Evolutionary conservation across 2,797 vertebrate genomes (phyloP), one percentile per base, ranked within the genome.

Genomic region (Carapus acus): DNA sequence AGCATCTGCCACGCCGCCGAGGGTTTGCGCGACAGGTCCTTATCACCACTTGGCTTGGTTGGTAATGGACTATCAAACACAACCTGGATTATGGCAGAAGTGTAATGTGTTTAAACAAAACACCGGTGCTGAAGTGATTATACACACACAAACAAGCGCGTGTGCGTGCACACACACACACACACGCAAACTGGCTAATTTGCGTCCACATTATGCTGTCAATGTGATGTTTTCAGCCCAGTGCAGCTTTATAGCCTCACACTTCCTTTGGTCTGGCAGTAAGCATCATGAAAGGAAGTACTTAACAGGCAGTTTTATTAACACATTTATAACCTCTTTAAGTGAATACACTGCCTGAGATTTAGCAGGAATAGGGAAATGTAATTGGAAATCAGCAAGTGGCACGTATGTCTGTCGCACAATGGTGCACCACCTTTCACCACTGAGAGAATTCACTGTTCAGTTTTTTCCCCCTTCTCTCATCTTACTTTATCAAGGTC

Each of bases 1-100:
- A 41, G 64, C 43, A 40, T 58, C 63, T 71, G 74, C 66, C 68
- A 52, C 22, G 68, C 42, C 52, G 58, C 43, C 62, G 48, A 68
- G 31, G 39, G 65, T 24, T 5, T 0, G 27, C 21, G 45, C 21
- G 56, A 58, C 40, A 47, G 44, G 31, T 62, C 59, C 47, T 17
- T 42, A 54, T 73, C 59, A 59, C 41, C 39, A 4, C 54, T 27
- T 59, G 72, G 62, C 71, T 60, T 73, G 69, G 58, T 64, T 36
- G 6, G 36, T 44, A 49, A 48, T 44, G 44, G 38, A 71, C 45
- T 54, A 38, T 39, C 43, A 43, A 54, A 74, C 31, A 24, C 21
- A 43, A 62, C 22, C 40, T 22, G 36, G 57, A 41, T 50, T 48
- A 41, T 53, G 40, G 18, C 33, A 15, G 48, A 50, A 21, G 16